Evolutionary conservation across 2,888 invertebrate species (phyloP).

Genomic region (Busseola fusca): DNA sequence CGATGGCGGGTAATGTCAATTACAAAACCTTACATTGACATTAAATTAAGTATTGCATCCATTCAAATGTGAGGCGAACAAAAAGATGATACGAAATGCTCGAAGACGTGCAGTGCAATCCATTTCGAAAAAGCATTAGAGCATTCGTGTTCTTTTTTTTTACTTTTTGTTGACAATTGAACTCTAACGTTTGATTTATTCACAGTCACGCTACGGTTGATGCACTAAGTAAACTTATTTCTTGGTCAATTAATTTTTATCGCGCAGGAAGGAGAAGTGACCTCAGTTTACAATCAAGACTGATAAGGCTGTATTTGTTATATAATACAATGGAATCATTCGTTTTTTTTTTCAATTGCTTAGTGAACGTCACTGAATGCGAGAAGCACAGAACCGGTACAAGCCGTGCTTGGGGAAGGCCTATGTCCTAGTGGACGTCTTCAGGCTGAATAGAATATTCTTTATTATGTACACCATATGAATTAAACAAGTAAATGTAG

Average conservation of each 20-base stretch:
- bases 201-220: constrained; percentile 34
- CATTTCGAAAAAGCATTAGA: constrained; percentile 39
- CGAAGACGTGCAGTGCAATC: constrained; percentile 23
- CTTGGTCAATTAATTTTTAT: constrained; percentile 28
- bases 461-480: background rate
- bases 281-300: constrained; percentile 6
- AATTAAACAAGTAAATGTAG: background rate
- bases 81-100: constrained; percentile 35
- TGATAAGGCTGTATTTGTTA: constrained; percentile 7
- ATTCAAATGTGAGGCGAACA: constrained; percentile 42
- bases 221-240: constrained; percentile 39
- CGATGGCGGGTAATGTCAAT: constrained; percentile 44
- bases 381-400: background rate
- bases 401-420: background rate
- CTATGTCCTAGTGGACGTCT: background rate
- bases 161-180: constrained; percentile 34
- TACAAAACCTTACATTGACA: constrained; percentile 53
- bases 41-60: constrained; percentile 45
- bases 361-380: background rate
- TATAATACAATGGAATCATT: background rate
- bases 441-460: background rate
- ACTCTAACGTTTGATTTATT: constrained; percentile 35
- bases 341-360: background rate
- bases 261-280: background rate
- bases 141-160: constrained; percentile 8